Base-by-base conservation (phyloP, 2,888 invertebrate species). In the Pristionchus exspectatus region DNA sequence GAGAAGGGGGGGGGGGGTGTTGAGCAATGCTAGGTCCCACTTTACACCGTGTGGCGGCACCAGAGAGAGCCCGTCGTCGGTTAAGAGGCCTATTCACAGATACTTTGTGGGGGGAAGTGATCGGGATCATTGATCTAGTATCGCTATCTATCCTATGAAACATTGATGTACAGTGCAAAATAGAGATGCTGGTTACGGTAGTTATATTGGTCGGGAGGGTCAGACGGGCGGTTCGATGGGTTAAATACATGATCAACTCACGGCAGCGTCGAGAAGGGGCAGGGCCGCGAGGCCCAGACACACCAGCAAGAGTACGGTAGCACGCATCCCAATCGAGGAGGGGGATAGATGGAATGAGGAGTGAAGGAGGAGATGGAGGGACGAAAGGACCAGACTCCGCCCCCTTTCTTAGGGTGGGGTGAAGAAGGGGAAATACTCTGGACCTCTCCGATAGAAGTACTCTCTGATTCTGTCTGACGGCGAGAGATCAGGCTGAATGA, bases 181-280 rank as follows among this genome's bases (percentile, higher is more conserved):
- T 27, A 5, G 72, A 44, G n/a, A 3, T 54, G 27, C 21, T 1
- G 50, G 81, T 54, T 81, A 81, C 81, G 50, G 81, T 81, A 81
- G 72, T 72, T 72, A 1, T 4, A n/a, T 24, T 5, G 74, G 69
- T 38, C 38, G 44, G 72, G 44, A 84, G 12, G 44, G 10, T 9
- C 10, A 50, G 44, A 50, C 9, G 50, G 54, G 10, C 18, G 30
- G n/a, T 63, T 87, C 24, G 69, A 24, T 69, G n/a, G 87, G 56
- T 33, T 33, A 84, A 27, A 30, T 21, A 18, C 21, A 38, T 27
- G 38, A 59, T n/a, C 4, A 74, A 88, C 87, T 88, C 33, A 88
- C 87, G 33, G 87, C 87, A 24, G 87, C 87, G 14, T 88, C 87
- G 74, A 74, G 54, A 44, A 88, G 33, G 72, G 87, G 74, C 5